Evolutionary conservation across 2,113 vertebrate species (phyloP).

Genomic region (Cinclus mexicanus): DNA sequence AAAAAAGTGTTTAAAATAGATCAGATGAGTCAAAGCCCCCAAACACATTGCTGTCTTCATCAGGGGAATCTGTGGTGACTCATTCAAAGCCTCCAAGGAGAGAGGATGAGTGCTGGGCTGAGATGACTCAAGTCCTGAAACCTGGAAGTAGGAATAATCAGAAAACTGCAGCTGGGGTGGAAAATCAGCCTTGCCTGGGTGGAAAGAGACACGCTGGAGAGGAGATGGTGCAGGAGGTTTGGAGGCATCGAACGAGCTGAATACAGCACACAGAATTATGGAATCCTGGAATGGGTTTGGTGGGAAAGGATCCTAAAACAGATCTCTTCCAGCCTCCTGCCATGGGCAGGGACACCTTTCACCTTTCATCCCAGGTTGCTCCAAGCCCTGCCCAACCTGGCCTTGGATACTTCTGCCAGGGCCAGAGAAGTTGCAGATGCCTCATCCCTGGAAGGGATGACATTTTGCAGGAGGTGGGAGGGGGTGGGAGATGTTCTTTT

Average conservation of each 20-base stretch:
- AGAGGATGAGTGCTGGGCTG: background rate
- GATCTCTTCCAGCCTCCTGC: background rate
- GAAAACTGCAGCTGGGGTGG: background rate
- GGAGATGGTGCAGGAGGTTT: accelerated
- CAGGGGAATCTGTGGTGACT: background rate
- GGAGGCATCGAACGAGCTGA: accelerated
- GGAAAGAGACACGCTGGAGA: background rate
- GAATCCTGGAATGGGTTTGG: background rate
- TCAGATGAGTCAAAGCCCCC: background rate
- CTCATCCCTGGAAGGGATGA: background rate
- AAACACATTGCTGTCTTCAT: background rate
- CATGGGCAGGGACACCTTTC: background rate
- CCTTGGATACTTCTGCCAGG: background rate
- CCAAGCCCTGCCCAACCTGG: background rate
- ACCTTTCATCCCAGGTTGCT: background rate
- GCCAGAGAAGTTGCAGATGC: background rate
- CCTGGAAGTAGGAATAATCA: background rate
- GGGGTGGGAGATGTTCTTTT: background rate
- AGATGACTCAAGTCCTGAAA: background rate
- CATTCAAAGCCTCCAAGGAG: background rate
- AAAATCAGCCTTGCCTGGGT: background rate
- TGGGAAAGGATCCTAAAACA: background rate
- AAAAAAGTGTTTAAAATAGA: background rate
- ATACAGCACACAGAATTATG: background rate
- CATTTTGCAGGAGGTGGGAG: too few species aligned